These are phyloP conservation scores for Iselma pallidipennis DNA, from an alignment of 2,888 invertebrate genomes.

Conservation along the genomic window DNA sequence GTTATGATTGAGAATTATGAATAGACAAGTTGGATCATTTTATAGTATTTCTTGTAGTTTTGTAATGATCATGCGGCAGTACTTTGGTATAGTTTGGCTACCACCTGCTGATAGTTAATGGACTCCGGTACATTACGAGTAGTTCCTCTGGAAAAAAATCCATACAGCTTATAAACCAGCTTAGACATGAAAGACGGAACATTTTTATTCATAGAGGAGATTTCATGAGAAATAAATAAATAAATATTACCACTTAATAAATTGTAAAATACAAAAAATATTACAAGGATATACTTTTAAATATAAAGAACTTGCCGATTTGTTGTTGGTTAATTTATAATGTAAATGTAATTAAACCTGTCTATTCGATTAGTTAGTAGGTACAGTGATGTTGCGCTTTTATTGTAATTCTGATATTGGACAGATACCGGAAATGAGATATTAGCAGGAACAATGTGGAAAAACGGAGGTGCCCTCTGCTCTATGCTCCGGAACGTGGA, in stretches of 20 bases:
- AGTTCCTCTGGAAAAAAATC: not conserved
- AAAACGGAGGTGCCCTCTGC: constrained; percentile 40
- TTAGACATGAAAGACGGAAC: no score
- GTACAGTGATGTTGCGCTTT: not conserved
- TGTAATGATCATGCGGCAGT: constrained; percentile 7
- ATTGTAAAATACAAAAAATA: no score
- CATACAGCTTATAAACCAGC: not conserved
- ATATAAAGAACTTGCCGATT: no score
- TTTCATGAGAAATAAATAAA: no score
- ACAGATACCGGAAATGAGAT: constrained; percentile 44
- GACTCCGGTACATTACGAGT: constrained; percentile 37
- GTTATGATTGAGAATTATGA: not conserved
- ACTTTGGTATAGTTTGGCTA: constrained; percentile 38
- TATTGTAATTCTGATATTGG: constrained; percentile 25
- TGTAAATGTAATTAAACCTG: no score
- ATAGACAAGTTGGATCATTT: not conserved
- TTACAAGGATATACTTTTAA: no score
- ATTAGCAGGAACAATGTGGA: constrained; percentile 48
- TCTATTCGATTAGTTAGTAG: not conserved
- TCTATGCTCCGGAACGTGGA: constrained; percentile 37
- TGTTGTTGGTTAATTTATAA: no score
- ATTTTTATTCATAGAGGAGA: no score
- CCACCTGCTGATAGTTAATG: constrained; percentile 46
- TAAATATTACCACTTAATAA: no score
- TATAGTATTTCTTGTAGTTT: not conserved